Conservation (phyloP, 2,888 invertebrate genomes). For the Falcaria lacertinaria region DNA sequence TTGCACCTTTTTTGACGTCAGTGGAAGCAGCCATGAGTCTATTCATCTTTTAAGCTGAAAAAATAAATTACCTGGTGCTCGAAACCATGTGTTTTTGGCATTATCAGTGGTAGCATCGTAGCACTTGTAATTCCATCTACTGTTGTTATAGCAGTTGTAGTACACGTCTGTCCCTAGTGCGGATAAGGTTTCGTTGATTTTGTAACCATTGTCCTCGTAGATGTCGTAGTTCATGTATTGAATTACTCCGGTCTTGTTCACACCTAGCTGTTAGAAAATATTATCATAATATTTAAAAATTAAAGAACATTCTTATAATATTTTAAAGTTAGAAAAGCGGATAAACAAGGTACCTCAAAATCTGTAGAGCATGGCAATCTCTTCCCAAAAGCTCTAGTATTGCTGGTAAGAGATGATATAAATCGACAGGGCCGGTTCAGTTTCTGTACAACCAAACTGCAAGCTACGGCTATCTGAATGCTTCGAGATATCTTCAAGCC, state of each 20-base stretch:
- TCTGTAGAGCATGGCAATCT: conserved; percentile 62
- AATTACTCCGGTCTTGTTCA: conserved; percentile 63
- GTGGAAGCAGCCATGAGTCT: conserved; percentile 1
- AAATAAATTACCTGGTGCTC: conserved; percentile 35
- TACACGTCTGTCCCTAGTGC: conserved; percentile 18
- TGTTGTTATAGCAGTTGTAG: conserved; percentile 35
- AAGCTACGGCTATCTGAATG: conserved; percentile 77
- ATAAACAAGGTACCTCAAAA: conserved; percentile 56
- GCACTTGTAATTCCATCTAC: conserved; percentile 34
- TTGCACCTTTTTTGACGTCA: no score
- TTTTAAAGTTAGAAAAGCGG: background rate
- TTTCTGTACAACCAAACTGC: conserved; percentile 81
- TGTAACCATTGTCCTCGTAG: conserved; percentile 66
- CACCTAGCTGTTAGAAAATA: conserved; percentile 23
- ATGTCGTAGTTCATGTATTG: conserved; percentile 64
- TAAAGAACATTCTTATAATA: conserved; percentile 12
- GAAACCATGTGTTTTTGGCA: conserved; percentile 40
- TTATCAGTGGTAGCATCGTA: conserved; percentile 36
- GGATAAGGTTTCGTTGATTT: conserved; percentile 30
- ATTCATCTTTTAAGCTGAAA: no score
- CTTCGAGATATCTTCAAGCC: conserved; percentile 85
- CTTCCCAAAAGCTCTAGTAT: conserved; percentile 80
- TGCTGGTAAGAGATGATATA: conserved; percentile 81
- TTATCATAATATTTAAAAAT: background rate
- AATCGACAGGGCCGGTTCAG: conserved; percentile 82